Conservation (phyloP, 2,888 invertebrate species). For the Hybos culiciformis region DNA sequence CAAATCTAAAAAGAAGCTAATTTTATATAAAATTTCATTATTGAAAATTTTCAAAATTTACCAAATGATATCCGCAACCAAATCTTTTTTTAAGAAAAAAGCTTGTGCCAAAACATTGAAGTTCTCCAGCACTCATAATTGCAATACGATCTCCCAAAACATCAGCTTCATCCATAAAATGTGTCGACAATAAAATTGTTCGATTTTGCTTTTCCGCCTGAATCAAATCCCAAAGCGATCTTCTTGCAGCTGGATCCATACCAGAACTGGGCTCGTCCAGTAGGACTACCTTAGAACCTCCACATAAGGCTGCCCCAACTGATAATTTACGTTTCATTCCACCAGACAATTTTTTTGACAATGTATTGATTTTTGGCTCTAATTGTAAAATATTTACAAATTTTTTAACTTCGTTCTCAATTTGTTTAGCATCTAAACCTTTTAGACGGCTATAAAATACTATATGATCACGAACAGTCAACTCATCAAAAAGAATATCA, state of each 20-base stretch:
- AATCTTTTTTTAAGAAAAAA: constrained; percentile 72
- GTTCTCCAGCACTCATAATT: constrained; percentile 68
- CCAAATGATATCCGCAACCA: constrained; percentile 72
- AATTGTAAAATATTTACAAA: constrained; percentile 53
- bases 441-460: constrained; percentile 67
- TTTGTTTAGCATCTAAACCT: constrained; percentile 41
- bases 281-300: constrained; percentile 56
- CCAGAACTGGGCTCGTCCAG: constrained; percentile 72
- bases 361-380: constrained; percentile 47
- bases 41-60: constrained; percentile 14
- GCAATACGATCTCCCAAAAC: constrained; percentile 75
- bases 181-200: constrained; percentile 68
- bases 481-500: constrained; percentile 67
- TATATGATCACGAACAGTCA: constrained; percentile 72
- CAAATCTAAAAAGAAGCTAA: constrained; percentile 23
- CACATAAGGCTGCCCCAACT: constrained; percentile 62
- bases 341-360: constrained; percentile 50
- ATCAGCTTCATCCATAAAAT: constrained; percentile 89
- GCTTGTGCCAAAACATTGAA: constrained; percentile 70
- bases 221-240: constrained; percentile 74
- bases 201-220: constrained; percentile 57
- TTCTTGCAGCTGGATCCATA: constrained; percentile 71
- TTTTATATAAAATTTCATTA: neutral
- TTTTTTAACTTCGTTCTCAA: constrained; percentile 46
- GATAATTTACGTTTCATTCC: constrained; percentile 68